A percentile compares a stretch with the other conserved stretches of the same genome.
Evolutionary conservation across 2,113 vertebrate genomes (phyloP).

Genomic region (Piprites chloris): DNA sequence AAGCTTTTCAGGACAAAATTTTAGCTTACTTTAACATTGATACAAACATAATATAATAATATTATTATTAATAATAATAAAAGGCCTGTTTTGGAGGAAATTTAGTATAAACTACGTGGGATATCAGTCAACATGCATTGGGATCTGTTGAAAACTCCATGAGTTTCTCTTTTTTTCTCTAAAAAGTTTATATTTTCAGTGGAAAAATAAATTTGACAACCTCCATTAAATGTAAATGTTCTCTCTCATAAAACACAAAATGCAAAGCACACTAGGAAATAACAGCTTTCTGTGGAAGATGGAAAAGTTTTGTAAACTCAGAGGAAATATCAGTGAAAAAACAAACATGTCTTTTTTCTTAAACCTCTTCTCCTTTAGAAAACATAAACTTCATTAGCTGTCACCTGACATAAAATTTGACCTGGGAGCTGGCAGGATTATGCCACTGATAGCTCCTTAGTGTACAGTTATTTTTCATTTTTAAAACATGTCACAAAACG

Average conservation of each 20-base stretch:
- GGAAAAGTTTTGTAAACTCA: not conserved
- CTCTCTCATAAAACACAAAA: not conserved
- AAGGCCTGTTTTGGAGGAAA: not conserved
- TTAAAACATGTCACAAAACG: not conserved
- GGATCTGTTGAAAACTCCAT: not conserved
- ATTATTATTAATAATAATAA: not conserved
- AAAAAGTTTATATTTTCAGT: not conserved
- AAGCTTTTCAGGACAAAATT: not conserved
- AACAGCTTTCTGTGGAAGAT: not conserved
- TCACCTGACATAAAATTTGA: not conserved
- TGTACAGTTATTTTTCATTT: not conserved
- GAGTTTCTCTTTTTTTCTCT: not conserved
- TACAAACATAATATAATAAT: not conserved
- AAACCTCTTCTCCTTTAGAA: not conserved
- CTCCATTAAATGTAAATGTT: not conserved
- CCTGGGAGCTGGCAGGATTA: not conserved
- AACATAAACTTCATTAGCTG: not conserved
- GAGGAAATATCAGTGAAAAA: not conserved
- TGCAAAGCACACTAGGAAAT: not conserved
- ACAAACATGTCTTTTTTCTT: not conserved
- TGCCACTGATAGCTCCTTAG: not conserved
- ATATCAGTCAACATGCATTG: not conserved
- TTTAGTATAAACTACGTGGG: not conserved
- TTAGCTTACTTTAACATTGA: not conserved
- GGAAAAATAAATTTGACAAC: not conserved